These are phyloP conservation scores for Ischnus inquisitorius DNA, from an alignment of 2,888 invertebrate species.

Conservation along the genomic window DNA sequence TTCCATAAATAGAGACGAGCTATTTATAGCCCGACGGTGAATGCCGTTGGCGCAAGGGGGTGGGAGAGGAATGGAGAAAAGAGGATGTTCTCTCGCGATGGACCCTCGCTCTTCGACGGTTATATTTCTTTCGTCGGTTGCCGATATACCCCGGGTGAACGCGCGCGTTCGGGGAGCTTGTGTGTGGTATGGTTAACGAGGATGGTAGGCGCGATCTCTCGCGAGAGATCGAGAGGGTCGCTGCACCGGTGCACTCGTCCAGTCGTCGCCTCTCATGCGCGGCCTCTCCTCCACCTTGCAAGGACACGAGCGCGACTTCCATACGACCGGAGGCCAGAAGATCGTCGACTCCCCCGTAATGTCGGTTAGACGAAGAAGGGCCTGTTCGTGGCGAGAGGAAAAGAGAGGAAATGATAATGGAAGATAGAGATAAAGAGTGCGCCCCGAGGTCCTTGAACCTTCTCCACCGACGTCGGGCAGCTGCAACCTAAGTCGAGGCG, in stretches of 20 bases:
- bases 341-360: constrained; percentile 64
- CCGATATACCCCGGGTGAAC: constrained; percentile 32
- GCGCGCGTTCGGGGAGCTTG: constrained; percentile 25
- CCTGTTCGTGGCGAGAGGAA: constrained; percentile 62
- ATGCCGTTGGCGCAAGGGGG: constrained; percentile 11
- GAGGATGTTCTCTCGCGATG: constrained; percentile 7
- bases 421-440: constrained; percentile 50
- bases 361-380: constrained; percentile 64
- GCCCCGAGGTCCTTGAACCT: constrained; percentile 72
- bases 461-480: constrained; percentile 41
- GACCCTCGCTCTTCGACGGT: not conserved
- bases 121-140: constrained; percentile 16
- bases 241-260: constrained; percentile 56
- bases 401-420: constrained; percentile 19
- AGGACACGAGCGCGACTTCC: constrained; percentile 76
- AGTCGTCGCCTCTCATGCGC: constrained; percentile 46
- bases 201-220: constrained; percentile 7
- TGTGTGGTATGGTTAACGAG: constrained; percentile 6
- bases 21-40: constrained; percentile 54
- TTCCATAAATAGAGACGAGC: constrained; percentile 61
- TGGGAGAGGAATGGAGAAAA: not conserved
- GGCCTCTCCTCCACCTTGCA: constrained; percentile 78
- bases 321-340: constrained; percentile 22
- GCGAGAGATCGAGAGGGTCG: constrained; percentile 64
- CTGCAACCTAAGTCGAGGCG: constrained; percentile 46